Percentiles rank a stretch among this genome's conserved stretches.
These are phyloP conservation scores for Petroica traversi DNA, from an alignment of 2,113 vertebrate genomes.

Conservation along the genomic window DNA sequence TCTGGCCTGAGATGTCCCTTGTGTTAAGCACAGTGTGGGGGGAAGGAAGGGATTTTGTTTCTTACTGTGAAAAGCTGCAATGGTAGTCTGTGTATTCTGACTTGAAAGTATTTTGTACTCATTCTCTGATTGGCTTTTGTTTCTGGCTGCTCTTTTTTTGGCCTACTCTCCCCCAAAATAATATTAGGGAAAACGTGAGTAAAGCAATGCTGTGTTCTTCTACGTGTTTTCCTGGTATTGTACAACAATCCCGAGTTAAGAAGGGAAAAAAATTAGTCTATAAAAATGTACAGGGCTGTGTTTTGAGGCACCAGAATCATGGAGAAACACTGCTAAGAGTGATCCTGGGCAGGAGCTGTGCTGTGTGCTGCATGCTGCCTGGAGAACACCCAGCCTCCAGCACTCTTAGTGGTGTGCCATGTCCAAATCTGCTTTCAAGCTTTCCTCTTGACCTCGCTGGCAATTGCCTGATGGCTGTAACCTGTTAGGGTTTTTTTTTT, in stretches of 20 bases:
- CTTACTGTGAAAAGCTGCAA: not conserved
- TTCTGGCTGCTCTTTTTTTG: slow-evolving; percentile 9
- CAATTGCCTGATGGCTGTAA: not conserved
- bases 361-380: not conserved
- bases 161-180: not conserved
- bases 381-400: not conserved
- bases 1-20: not conserved
- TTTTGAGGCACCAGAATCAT: not conserved
- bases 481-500: not conserved
- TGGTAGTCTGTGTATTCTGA: not conserved
- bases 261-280: not conserved
- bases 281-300: not conserved
- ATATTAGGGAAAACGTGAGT: not conserved
- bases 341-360: not conserved
- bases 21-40: not conserved
- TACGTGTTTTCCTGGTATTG: not conserved
- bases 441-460: not conserved
- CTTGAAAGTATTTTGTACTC: not conserved
- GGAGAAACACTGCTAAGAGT: not conserved
- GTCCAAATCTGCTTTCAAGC: not conserved
- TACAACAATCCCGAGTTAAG: not conserved
- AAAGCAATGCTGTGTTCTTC: not conserved
- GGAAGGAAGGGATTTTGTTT: not conserved
- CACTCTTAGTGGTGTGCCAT: not conserved
- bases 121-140: not conserved